Evolutionary conservation across 92 coral and sea anemone species (phyloP), one percentile per base, ranked within the genome.

Genomic region (Galaxea fascicularis): DNA sequence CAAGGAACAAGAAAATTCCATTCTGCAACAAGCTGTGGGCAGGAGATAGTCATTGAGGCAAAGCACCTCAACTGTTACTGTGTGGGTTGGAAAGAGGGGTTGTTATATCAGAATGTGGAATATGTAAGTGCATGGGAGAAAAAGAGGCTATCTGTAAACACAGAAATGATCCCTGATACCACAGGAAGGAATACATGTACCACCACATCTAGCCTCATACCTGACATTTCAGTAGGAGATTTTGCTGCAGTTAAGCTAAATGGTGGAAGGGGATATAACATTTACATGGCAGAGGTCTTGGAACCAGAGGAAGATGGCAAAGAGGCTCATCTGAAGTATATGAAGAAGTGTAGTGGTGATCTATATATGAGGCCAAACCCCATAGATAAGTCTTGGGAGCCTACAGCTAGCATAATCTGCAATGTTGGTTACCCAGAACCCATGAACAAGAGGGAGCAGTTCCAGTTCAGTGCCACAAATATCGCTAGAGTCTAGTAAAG

Each of bases 1-100:
- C 12, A 27, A 39, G 84, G 89, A 25, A 85, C 66, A 85, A 75
- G 83, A 85, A 85, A 85, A 64, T 58, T 85, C 20, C 89, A 85
- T 65, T 75, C 58, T 64, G 89, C 76, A 30, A 75, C 76, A 39
- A 76, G 63, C 46, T 31, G 30, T 31, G 78, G 78, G 54, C 67
- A 69, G 64, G 79, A 67, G 59, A 24, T 27, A 5, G 58, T 65
- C 27, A 39, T 66, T 44, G 21, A 82, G 27, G 45, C 59, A 17
- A 82, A 65, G 59, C 49, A 35, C 79, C 53, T 68, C 35, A 39
- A 25, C 78, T 73, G 78, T 54, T 73, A 73, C 59, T 73, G 78
- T 73, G 10, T 39, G 31, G 77, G 66, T 67, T 51, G 60, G 60
- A 82, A 53, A 70, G 44, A 82, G 86, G 49, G 51, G 57, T 49